Evolutionary conservation across 35 echinoderm and acorn worm species (phyloP).

Genomic region (Acanthaster planci): DNA sequence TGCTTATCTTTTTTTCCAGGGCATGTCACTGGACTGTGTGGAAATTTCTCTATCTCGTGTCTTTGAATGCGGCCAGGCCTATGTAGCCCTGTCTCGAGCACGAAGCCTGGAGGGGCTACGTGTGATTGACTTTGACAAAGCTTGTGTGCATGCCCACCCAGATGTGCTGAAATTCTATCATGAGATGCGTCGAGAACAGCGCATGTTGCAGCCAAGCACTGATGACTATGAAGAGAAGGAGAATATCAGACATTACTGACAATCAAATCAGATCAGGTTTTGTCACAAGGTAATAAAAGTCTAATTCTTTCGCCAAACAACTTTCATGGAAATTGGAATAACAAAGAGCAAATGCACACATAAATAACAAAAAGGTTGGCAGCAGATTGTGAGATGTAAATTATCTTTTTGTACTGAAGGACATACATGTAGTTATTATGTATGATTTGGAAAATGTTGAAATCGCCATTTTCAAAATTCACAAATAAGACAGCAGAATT

Average conservation of each 20-base stretch:
- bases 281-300: no score
- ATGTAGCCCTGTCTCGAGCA: constrained; percentile 91
- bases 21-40: constrained; percentile 97
- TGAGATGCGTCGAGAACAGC: constrained; percentile 67
- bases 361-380: no score
- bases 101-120: constrained; percentile 83
- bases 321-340: no score
- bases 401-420: no score
- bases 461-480: no score
- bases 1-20: constrained; percentile 36
- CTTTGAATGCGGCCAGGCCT: constrained; percentile 97
- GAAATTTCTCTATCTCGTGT: constrained; percentile 93
- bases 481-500: no score
- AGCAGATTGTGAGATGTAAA: no score
- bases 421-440: no score
- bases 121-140: constrained; percentile 86
- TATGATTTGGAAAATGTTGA: no score
- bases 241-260: background rate
- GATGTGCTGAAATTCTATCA: constrained; percentile 81
- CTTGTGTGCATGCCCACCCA: constrained; percentile 90
- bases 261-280: no score
- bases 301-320: no score
- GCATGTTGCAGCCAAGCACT: constrained; percentile 32
- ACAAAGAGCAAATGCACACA: no score
- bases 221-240: constrained; percentile 17